Base-by-base conservation (phyloP, 2,888 invertebrate genomes). In the Megastigmus dorsalis region DNA sequence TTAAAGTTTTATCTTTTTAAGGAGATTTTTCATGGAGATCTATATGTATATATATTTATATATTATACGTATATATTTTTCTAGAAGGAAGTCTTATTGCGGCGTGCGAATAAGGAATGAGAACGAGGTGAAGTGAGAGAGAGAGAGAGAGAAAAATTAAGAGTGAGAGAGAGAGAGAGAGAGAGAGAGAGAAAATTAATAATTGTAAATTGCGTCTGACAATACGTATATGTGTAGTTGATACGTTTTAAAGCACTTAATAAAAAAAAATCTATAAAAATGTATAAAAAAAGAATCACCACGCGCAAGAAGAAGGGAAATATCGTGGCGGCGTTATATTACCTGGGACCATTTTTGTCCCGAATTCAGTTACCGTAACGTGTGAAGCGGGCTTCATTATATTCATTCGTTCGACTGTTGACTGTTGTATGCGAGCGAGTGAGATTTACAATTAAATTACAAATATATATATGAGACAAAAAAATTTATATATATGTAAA, bases 311-410 rank as follows among this genome's bases (percentile, higher is more conserved):
- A 20, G 38, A 50, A 38, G 54, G 50, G 30, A 68, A 66, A 54
- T 45, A 75, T 66, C 72, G 69, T 69, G 71, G 59, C 54, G 59
- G 71, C 65, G 63, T 75, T n/a, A n/a, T n/a, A n/a, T n/a, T 74
- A 77, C 71, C 74, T 70, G 69, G 76, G 74, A 76, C 73, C 45
- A 52, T 10, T 41, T n/a, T n/a, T 55, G 75, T 78, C 77, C 76
- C 72, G 30, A 71, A 75, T 60, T 68, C 62, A 77, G 67, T 78
- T 68, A 79, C 77, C 70, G 75, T 78, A 78, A 80, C 75, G 80
- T 80, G 80, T 83, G 83, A 84, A 84, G 82, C 82, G 80, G 84
- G 83, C 82, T 84, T 83, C 83, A 81, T 83, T 81, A 77, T 77
- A 77, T 80, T 82, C 70, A 74, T 74, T 79, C 78, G 79, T 79